Base-by-base conservation (phyloP, 2,888 invertebrate genomes). In the Cantharis rufa region DNA sequence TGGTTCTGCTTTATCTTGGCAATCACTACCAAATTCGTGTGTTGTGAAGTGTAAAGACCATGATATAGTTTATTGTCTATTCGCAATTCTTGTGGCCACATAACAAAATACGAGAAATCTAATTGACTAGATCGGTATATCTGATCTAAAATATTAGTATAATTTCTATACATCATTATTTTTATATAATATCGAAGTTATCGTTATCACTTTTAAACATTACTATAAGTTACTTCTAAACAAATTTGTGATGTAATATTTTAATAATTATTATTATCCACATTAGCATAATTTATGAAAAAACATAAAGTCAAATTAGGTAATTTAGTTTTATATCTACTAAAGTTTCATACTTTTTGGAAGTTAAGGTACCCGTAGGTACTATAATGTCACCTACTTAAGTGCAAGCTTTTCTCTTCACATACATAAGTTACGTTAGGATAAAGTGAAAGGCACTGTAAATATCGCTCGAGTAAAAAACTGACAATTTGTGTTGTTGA, bases 11-110 rank as follows among this genome's bases (percentile, higher is more conserved):
- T n/a, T 66, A 66, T 66, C 64, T 71, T 69, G 24, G 72, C 48
- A 61, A 75, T 71, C 71, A 21, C 61, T 71, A 13, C 69, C 72
- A 69, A 72, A 76, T 76, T 62, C 69, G 75, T 32, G 76, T 70
- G 76, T 72, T 72, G 69, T 76, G 72, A 76, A 76, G 72, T 76
- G 76, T 76, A 72, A 76, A 70, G 76, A 76, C 76, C 76, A 72
- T 72, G 76, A 76, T 76, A 76, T 76, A 63, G 76, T 63, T 64
- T 64, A 76, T 76, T 76, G 64, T 66, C 64, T 66, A 66, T 66
- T 66, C 64, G 64, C 64, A 66, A 66, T 66, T 24, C 64, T 66
- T 21, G 48, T n/a, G 9, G 21, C 64, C 64, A 13, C 21, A 66
- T 66, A 66, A 66, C 64, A 66, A 66, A 66, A 66, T 24, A 66